These are phyloP conservation scores for Drosophila meridionalis DNA, from an alignment of 2,888 invertebrate species.

Conservation along the genomic window DNA sequence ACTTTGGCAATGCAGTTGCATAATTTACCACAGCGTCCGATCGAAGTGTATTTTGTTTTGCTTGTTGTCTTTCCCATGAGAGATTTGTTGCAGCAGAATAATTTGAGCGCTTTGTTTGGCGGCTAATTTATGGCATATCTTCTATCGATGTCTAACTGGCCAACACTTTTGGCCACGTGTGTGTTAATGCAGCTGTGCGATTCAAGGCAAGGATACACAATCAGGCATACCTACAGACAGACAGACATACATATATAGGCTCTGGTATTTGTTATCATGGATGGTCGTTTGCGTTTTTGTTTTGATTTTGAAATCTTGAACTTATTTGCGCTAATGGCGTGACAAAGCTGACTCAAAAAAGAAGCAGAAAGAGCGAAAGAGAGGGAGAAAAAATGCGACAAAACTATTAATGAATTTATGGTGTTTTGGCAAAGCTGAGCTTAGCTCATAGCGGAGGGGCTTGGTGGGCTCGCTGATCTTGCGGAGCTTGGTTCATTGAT, in stretches of 20 bases:
- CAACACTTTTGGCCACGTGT: constrained; percentile 23
- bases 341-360: constrained; percentile 54
- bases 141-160: constrained; percentile 23
- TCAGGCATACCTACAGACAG: constrained; percentile 8
- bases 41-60: constrained; percentile 3
- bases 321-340: constrained; percentile 59
- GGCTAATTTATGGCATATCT: constrained; percentile 55
- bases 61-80: constrained; percentile 45
- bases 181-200: constrained; percentile 27
- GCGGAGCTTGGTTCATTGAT: constrained; percentile 66
- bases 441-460: constrained; percentile 40
- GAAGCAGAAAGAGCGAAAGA: constrained; percentile 6
- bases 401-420: constrained; percentile 66
- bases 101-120: constrained; percentile 65
- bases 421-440: constrained; percentile 48
- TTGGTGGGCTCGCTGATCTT: constrained; percentile 56
- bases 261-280: constrained; percentile 27
- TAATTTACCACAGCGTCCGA: constrained; percentile 41
- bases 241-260: constrained; percentile 3
- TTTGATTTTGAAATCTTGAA: constrained; percentile 67
- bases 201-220: constrained; percentile 69
- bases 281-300: constrained; percentile 44
- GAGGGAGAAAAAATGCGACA: constrained; percentile 1
- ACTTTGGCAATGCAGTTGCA: constrained; percentile 67
- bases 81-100: constrained; percentile 73